Base-by-base conservation (phyloP, 2,797 vertebrate genomes). In the Xiphophorus birchmanni region DNA sequence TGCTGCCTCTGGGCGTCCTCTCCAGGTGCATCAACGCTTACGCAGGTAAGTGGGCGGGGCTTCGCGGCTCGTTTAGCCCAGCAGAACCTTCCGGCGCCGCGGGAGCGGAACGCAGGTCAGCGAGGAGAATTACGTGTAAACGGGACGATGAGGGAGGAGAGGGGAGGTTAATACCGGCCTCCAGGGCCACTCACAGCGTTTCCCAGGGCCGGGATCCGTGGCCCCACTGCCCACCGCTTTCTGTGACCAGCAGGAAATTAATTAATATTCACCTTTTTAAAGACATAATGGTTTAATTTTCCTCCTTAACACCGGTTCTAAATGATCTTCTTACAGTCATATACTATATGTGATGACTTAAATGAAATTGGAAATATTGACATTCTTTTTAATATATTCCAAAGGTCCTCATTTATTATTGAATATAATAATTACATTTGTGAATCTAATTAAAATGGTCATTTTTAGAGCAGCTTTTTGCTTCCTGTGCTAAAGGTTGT, bases 21-120 rank as follows among this genome's bases (percentile, higher is more conserved):
- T 86, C 94, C 5, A 96, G 96, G 87, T 96, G 96, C 87, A 73
- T 96, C 44, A 95, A 95, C 21, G 96, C 96, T 5, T 96, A 96
- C 65, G 92, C 95, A 88, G 96, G 96, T 96, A 82, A 82, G 90
- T 82, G n/a, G 67, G 52, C 60, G 23, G n/a, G 35, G 29, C 26
- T 79, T 84, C 80, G 78, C 5, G 17, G 56, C 50, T 88, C 83
- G 79, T 91, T 89, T 81, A 84, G 78, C 69, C 32, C 32, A 1
- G 83, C 73, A 65, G 77, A 5, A 76, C 80, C 26, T 86, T 80
- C 74, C 4, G 32, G 47, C 7, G 7, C 72, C 52, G n/a, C 52
- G 7, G 72, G 47, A 82, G 82, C 65, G 58, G 60, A 60, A 84
- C 82, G 79, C 79, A n/a, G n/a, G 80, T 29, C 67, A 42, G 74